phyloP scores from a whole-genome alignment of 2,888 invertebrate species.

The Yponomeuta evonymella region DNA sequence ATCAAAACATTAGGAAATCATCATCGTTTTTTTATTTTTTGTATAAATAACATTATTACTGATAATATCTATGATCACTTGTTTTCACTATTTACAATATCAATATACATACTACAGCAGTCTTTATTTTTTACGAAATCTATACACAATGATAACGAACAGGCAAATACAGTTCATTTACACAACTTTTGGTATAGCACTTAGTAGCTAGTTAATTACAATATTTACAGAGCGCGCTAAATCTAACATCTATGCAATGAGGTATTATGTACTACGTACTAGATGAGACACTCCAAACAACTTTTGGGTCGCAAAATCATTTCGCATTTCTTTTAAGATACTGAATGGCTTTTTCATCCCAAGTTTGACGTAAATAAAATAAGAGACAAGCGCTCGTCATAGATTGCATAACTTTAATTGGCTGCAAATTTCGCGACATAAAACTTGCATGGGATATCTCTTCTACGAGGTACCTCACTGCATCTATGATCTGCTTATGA shows the following conservation, averaged over 20 bases:
- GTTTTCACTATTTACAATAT: slow-evolving; percentile 73
- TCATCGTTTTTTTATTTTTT: slow-evolving; percentile 66
- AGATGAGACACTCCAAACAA: too few species aligned
- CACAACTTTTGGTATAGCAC: slow-evolving; percentile 75
- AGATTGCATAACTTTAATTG: too few species aligned
- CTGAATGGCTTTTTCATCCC: too few species aligned
- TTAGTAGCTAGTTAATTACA: slow-evolving; percentile 56
- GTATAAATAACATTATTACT: slow-evolving; percentile 73
- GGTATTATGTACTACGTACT: slow-evolving; percentile 26
- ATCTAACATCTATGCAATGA: slow-evolving; percentile 50
- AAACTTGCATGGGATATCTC: too few species aligned
- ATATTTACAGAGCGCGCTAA: slow-evolving; percentile 68
- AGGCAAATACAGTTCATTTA: slow-evolving; percentile 58
- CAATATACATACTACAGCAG: slow-evolving; percentile 74
- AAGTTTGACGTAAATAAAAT: too few species aligned
- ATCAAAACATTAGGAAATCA: slow-evolving; percentile 52
- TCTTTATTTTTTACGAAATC: slow-evolving; percentile 74
- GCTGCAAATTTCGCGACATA: too few species aligned
- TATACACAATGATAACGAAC: slow-evolving; percentile 73
- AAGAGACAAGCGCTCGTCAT: too few species aligned
- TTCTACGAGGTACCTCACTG: too few species aligned
- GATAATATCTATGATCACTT: slow-evolving; percentile 73
- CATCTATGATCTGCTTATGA: slow-evolving; percentile 39
- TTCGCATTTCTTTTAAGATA: too few species aligned
- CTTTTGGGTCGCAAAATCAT: too few species aligned